Evolutionary conservation across 2,113 vertebrate species (phyloP).

Genomic region (Forbesichthys agassizii): DNA sequence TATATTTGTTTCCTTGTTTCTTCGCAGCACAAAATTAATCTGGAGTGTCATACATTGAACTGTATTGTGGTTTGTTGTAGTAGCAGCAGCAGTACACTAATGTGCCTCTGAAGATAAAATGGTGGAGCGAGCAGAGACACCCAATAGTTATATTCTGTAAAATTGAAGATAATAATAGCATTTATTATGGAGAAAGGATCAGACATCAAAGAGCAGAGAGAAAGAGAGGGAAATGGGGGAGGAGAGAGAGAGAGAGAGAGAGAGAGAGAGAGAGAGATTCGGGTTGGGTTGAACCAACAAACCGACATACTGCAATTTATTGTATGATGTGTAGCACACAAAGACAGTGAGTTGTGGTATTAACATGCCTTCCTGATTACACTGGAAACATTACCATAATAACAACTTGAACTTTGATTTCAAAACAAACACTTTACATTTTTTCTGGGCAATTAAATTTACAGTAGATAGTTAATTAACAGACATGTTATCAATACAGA

Average conservation of each 20-base stretch:
- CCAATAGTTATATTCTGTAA: no score
- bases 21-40: constrained; percentile 30
- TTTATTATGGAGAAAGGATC: no score
- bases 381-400: no score
- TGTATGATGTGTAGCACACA: no score
- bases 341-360: no score
- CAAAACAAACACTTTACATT: neutral
- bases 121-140: no score
- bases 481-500: neutral
- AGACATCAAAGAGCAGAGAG: neutral
- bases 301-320: no score
- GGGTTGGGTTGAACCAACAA: neutral
- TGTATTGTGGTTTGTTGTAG: constrained; percentile 22
- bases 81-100: constrained; percentile 3
- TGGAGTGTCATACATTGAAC: constrained; percentile 26
- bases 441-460: neutral
- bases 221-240: neutral
- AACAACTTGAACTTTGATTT: neutral
- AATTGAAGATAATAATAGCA: no score
- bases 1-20: constrained; percentile 10
- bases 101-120: neutral
- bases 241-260: neutral
- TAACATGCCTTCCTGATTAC: no score
- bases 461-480: neutral
- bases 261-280: neutral